phyloP scores from a whole-genome alignment of 2,888 invertebrate genomes.

The Chloromyia formosa region DNA sequence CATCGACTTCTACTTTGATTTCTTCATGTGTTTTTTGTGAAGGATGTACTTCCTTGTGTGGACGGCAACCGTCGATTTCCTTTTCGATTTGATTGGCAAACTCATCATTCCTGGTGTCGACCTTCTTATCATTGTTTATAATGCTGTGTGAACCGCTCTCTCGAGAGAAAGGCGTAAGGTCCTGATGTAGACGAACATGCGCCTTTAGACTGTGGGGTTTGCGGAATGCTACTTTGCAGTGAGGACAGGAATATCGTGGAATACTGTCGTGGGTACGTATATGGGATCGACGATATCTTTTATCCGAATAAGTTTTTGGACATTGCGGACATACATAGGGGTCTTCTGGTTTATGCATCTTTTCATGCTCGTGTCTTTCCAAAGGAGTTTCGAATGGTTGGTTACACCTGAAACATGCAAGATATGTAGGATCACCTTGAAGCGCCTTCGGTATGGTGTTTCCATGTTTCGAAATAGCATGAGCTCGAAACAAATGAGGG shows the following conservation, averaged over 20 bases:
- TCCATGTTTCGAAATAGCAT: neutral
- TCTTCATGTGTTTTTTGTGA: too few species aligned
- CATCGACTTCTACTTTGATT: too few species aligned
- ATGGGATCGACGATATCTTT: neutral
- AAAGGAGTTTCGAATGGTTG: neutral
- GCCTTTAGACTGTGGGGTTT: neutral
- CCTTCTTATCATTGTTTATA: too few species aligned
- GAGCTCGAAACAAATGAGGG: neutral
- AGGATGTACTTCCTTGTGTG: too few species aligned
- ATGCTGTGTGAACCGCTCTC: too few species aligned
- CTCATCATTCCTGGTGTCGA: too few species aligned
- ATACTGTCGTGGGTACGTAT: neutral
- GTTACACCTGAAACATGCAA: neutral
- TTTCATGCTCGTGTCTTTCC: neutral
- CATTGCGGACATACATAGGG: neutral
- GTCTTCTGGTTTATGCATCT: neutral
- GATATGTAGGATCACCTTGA: neutral
- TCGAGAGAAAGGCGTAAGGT: conserved; percentile 36
- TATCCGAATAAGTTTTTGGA: neutral
- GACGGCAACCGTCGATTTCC: too few species aligned
- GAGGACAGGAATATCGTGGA: neutral
- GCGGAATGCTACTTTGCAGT: neutral
- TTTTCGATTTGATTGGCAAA: too few species aligned
- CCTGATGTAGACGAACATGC: neutral
- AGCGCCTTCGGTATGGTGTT: neutral